A percentile compares a stretch with the other conserved stretches of the same genome.
phyloP scores from a whole-genome alignment of 2,113 vertebrate species.

The Chinchilla lanigera region DNA sequence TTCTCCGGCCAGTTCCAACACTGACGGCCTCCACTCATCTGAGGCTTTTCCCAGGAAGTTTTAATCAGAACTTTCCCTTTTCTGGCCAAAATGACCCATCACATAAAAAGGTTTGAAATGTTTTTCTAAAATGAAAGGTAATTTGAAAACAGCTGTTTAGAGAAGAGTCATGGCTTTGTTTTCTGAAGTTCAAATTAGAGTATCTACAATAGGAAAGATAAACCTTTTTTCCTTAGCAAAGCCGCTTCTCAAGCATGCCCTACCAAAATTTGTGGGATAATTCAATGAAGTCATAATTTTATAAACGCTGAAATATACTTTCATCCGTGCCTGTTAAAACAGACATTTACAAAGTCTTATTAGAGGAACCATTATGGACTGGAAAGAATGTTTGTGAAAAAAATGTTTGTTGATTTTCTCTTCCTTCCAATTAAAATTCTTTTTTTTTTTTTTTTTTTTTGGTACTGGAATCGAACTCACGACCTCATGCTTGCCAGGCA shows the following conservation, averaged over 20 bases:
- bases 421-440: slow-evolving; percentile 30
- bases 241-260: not conserved
- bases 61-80: slow-evolving; percentile 25
- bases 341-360: slow-evolving; percentile 22
- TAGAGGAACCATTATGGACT: not conserved
- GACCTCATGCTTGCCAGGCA: too few relatives aligned
- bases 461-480: too few relatives aligned
- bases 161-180: slow-evolving; percentile 8
- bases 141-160: slow-evolving; percentile 14
- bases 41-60: not conserved
- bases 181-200: slow-evolving; percentile 34
- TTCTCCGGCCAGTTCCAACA: not conserved
- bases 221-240: not conserved
- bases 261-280: slow-evolving; percentile 1
- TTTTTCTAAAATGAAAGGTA: slow-evolving; percentile 55
- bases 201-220: not conserved
- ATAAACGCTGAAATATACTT: slow-evolving; percentile 19
- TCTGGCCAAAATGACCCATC: not conserved
- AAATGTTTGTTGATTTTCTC: slow-evolving; percentile 19
- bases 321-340: not conserved
- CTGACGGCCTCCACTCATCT: not conserved
- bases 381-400: not conserved
- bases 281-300: slow-evolving; percentile 19
- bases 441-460: too few relatives aligned
- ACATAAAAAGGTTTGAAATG: slow-evolving; percentile 28